A percentile compares a stretch with the other conserved stretches of the same genome.
phyloP scores from a whole-genome alignment of 2,113 vertebrate genomes.

The Myiopsitta monachus region DNA sequence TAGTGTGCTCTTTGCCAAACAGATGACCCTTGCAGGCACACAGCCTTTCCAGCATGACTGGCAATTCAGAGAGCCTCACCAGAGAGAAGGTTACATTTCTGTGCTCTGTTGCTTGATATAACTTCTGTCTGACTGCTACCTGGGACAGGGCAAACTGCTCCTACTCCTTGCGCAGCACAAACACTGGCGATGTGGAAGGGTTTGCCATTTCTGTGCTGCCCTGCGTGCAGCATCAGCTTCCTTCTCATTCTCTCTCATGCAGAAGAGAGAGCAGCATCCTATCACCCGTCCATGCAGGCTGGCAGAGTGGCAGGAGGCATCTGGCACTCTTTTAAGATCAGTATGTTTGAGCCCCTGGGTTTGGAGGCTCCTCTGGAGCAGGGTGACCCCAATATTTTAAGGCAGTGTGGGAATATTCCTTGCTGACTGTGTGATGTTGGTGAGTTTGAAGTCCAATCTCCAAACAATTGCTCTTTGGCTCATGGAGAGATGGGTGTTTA shows the following conservation, averaged over 20 bases:
- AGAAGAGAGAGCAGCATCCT: not conserved
- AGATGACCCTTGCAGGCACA: not conserved
- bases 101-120: not conserved
- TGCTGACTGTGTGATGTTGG: not conserved
- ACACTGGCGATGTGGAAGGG: rapidly evolving
- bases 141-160: not conserved
- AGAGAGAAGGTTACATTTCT: conserved; percentile 21
- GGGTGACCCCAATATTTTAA: not conserved
- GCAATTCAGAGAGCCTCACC: conserved; percentile 36
- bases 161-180: not conserved
- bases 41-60: conserved; percentile 36
- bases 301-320: not conserved
- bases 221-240: too few species aligned
- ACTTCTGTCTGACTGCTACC: not conserved
- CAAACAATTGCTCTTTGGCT: not conserved
- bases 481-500: not conserved
- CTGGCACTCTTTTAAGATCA: not conserved
- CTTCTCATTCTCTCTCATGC: not conserved
- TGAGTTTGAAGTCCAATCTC: not conserved
- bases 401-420: not conserved
- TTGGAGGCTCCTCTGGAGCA: not conserved
- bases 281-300: not conserved
- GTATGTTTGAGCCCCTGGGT: not conserved
- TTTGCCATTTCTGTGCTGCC: not conserved
- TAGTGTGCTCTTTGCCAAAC: not conserved